Evolutionary conservation across 2,888 invertebrate species (phyloP).

Genomic region (Graphium colonna): DNA sequence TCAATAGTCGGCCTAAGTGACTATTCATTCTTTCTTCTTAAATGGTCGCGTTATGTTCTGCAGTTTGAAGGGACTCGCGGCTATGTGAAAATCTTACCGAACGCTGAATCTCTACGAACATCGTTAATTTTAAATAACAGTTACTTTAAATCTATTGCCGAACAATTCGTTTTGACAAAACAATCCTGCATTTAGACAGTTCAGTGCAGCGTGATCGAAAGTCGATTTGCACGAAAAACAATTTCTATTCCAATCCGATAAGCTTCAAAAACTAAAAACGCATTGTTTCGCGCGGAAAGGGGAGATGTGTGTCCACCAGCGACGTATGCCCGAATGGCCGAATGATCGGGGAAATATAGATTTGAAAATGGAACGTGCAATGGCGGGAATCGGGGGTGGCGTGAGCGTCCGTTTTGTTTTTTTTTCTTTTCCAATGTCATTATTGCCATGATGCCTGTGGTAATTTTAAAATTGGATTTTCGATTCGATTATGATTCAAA

Average conservation of each 20-base stretch:
- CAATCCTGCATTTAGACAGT: no score
- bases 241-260: slow-evolving; percentile 6
- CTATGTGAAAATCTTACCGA: no score
- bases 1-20: no score
- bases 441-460: neutral
- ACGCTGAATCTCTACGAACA: no score
- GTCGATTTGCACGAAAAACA: slow-evolving; percentile 4
- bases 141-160: no score
- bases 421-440: neutral
- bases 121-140: no score
- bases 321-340: slow-evolving; percentile 1
- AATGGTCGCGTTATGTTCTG: no score
- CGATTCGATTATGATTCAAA: no score
- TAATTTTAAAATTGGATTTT: no score
- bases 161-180: no score
- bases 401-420: neutral
- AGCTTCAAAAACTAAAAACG: slow-evolving; percentile 8
- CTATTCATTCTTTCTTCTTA: no score
- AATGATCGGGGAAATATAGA: slow-evolving; percentile 14
- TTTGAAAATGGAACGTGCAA: neutral
- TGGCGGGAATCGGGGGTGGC: neutral
- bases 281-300: slow-evolving; percentile 4
- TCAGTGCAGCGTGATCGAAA: neutral
- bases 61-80: no score
- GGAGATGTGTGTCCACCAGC: neutral